Base-by-base conservation (phyloP, 2,888 invertebrate species). In the Ophion obscuratus region DNA sequence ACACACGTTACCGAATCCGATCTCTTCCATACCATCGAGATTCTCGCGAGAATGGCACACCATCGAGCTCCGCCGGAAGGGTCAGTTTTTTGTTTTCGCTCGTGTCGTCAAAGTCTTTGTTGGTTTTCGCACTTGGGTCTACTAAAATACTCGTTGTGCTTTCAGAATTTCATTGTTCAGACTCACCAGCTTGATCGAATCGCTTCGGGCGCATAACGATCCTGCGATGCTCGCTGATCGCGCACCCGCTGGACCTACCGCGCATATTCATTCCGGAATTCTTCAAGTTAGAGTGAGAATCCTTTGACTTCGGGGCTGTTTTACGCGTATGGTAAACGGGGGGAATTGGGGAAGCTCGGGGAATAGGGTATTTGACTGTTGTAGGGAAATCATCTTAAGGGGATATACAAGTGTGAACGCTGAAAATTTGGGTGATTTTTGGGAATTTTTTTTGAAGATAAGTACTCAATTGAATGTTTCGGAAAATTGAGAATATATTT, bases 191-290 rank as follows among this genome's bases (percentile, higher is more conserved):
- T 95, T 98, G 79, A 96, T 99, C 77, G 99, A 99, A 90, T 96
- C 97, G 87, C 94, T 99, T 36, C 95, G 97, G 90, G 97, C 96
- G 88, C 95, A 95, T 91, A 97, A 97, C 90, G 97, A 97, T 91
- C 96, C 96, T 0, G 95, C 96, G 9, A 96, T 97, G 90, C 95
- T 97, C 79, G 96, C 97, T 2, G 98, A 98, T 90, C 95, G 98
- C 87, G 96, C 97, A 20, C 96, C 97, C 0, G 96, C 96, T 27
- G 97, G 97, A 27, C 97, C 98, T 1, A 97, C 97, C 4, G 97
- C 98, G 36, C 98, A 98, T 93, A 98, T 99, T 92, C 98, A 99
- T 94, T 97, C 98, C 78, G 99, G 99, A 85, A 98, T 99, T 92
- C 96, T 97, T 89, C 97, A 97, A 95, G 97, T 96, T 74, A 95